Evolutionary conservation across 2,797 vertebrate genomes (phyloP), one percentile per base, ranked within the genome.

Genomic region (Ciconia nigra): DNA sequence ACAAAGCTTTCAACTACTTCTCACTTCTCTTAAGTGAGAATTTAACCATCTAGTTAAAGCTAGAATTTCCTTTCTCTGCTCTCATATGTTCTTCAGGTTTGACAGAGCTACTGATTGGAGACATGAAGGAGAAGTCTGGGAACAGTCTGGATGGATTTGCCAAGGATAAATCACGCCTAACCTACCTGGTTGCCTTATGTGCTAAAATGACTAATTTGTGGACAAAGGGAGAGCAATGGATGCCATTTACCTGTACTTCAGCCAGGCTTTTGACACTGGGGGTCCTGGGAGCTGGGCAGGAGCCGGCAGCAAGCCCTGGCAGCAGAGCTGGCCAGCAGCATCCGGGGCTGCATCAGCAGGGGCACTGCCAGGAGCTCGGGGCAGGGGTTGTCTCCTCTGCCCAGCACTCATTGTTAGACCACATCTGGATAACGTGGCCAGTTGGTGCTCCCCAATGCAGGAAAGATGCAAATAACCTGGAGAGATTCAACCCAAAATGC

Each of bases 281-380:
- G 2, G 4, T 12, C 15, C 52, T 33, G 28, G 10, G 33, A 87
- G 13, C 14, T 55, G 41, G 25, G 8, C 55, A 63, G 61, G 10
- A 76, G n/a, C 10, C 9, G 8, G 15, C 26, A 66, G 18, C 2
- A 6, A 74, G 31, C 14, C 7, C 29, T 44, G 47, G 21, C 20
- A 58, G 35, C 11, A 24, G n/a, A 59, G 13, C 5, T 0, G 1
- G 13, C 15, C n/a, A 37, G 28, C 2, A 5, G 9, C 61, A 35
- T 5, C 17, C 4, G 15, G 35, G 59, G 25, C 51, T 73, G 25
- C 44, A 15, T 11, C 66, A 69, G 22, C 15, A 57, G 33, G 29
- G 62, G 4, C 25, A 33, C 31, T 2, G 2, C 5, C 10, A 47
- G 41, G 16, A 61, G 44, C 7, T 37, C 2, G 2, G 25, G 52